Base-by-base conservation (phyloP, 2,113 vertebrate species). In the Sarotherodon lohbergeri region DNA sequence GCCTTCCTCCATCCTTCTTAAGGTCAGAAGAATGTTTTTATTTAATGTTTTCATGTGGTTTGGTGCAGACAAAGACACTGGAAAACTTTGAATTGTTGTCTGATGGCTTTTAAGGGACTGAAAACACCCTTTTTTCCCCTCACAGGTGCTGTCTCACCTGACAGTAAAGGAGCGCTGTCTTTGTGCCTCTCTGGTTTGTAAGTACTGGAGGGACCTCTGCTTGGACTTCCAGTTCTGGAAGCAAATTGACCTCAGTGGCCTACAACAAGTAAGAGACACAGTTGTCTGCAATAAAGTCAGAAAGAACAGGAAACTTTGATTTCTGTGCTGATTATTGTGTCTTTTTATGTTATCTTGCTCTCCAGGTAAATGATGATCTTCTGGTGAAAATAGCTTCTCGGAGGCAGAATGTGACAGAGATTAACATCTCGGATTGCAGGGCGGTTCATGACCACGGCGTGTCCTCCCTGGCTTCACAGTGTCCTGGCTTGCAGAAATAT, bases 221-320 rank as follows among this genome's bases (percentile, higher is more conserved):
- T 97, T 99, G 95, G 98, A 99, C 95, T 99, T 99, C 95, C 98
- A 99, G 93, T 99, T 99, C 95, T 99, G 99, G 99, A 99, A 99
- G 94, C 98, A 98, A 93, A 96, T 99, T 63, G 98, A 99, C 95
- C 98, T 99, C 94, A 99, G 98, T 94, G 98, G 98, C 96, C 97
- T 98, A 88, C 98, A 99, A 89, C 98, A 99, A 97, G 98, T 99
- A 97, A 94, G 95, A 71, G 16, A 79, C 43, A 52, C 9, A 5
- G 29, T 12, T 76, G 6, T 88, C 22, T 80, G 34, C 3, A 12
- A 34, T 19, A 32, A 24, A 32, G 29, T 78, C 46, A n/a, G 4
- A 52, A 50, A 50, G 48, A 78, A 78, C 17, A 78, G 73, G 27
- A 76, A 54, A 29, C 24, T 34, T 81, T 52, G 5, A n/a, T 39